Evolutionary conservation across 2,888 invertebrate species (phyloP), one percentile per base, ranked within the genome.

Genomic region (Malthinus seriepunctatus): DNA sequence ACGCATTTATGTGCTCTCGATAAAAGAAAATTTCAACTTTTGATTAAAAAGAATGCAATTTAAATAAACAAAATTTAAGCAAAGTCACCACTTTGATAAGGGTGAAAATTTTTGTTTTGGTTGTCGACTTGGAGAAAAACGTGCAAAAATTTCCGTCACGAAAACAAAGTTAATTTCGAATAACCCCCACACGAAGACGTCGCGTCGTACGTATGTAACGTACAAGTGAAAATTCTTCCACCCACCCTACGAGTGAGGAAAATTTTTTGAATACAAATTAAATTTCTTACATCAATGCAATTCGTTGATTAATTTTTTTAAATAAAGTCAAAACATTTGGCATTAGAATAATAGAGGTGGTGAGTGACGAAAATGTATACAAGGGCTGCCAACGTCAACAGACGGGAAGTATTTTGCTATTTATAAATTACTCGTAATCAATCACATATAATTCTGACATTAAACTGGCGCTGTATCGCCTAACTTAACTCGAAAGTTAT

Each of bases 351-450:
- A 70, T 67, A 68, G 67, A 66, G 66, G 65, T 67, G 70, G 64
- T 73, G 76, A 76, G 68, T 73, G 74, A 75, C 73, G 69, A 70
- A 70, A 66, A 70, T 71, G 71, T 69, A 70, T 60, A 56, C 52
- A 62, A 72, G 73, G 71, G 73, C 72, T 77, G 78, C 77, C 76
- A 77, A 77, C 76, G 73, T 68, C 76, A 77, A 77, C 76, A 76
- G 70, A 72, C 75, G 76, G 78, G 78, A 78, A 78, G 77, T 78
- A 76, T 77, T 42, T 76, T 76, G 77, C 79, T 79, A 79, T 79
- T 79, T 79, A 79, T 79, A 79, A 79, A 78, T 78, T 73, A 72
- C 72, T 71, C 70, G 75, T 77, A 78, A 79, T 79, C 78, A 79
- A 79, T 79, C 79, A 79, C 71, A 46, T 48, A 53, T 57, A 58